Conservation (phyloP, 2,797 vertebrate genomes). For the Peromyscus melanophrys region DNA sequence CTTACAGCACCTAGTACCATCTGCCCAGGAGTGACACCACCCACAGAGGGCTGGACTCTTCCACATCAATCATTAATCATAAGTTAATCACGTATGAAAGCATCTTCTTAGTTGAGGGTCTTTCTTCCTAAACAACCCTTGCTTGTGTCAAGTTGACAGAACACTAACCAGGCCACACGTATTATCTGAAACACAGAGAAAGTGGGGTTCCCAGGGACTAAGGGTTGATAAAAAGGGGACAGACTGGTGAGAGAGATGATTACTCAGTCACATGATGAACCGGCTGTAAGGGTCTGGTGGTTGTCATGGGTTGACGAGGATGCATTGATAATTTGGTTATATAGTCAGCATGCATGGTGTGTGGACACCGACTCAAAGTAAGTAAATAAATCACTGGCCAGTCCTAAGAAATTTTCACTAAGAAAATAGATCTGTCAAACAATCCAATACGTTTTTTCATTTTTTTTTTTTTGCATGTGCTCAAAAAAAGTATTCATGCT, state of each 20-base stretch:
- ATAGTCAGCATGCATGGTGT: too few relatives aligned
- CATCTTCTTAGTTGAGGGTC: background rate
- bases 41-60: background rate
- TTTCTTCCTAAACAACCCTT: background rate
- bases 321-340: background rate
- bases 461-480: background rate
- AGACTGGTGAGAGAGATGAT: background rate
- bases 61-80: background rate
- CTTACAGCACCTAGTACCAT: too few relatives aligned
- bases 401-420: background rate
- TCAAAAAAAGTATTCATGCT: background rate
- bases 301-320: background rate
- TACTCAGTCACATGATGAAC: background rate
- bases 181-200: background rate
- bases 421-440: slow-evolving; percentile 13
- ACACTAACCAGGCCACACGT: background rate
- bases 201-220: background rate
- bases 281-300: background rate
- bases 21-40: background rate
- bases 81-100: background rate
- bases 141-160: background rate
- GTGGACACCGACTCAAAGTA: background rate
- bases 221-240: background rate
- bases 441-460: background rate
- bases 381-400: background rate